phyloP scores from a whole-genome alignment of 1,140 invertebrate species.

The Andricus grossulariae region DNA sequence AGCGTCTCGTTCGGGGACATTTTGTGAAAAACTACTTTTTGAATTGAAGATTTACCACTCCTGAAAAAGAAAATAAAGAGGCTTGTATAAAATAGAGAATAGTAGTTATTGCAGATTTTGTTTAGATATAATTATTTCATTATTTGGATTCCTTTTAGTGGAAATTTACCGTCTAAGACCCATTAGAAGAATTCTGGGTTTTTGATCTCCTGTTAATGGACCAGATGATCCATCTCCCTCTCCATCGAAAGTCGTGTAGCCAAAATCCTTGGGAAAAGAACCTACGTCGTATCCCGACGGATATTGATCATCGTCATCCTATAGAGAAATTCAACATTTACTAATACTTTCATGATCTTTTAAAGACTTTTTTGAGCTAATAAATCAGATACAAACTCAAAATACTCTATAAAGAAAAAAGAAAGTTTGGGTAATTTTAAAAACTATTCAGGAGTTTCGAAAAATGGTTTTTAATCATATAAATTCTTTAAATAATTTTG shows the following conservation, averaged over 20 bases:
- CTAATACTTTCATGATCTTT: too few species aligned
- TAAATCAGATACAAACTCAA: too few species aligned
- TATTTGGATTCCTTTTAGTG: neutral
- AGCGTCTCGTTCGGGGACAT: slow-evolving; percentile 99
- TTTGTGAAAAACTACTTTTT: slow-evolving; percentile 99
- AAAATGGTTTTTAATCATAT: too few species aligned
- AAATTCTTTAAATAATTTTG: too few species aligned
- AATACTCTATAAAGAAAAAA: too few species aligned
- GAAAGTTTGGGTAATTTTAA: too few species aligned
- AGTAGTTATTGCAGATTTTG: slow-evolving; percentile 6
- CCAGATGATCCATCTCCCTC: slow-evolving; percentile 81
- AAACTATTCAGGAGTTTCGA: too few species aligned
- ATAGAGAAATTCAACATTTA: slow-evolving; percentile 1
- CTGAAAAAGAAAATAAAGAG: slow-evolving; percentile 76
- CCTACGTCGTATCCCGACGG: slow-evolving; percentile 81
- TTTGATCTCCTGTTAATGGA: slow-evolving; percentile 82
- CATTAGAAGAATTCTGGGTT: slow-evolving; percentile 96
- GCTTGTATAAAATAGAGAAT: slow-evolving; percentile 24
- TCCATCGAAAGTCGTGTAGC: slow-evolving; percentile 90
- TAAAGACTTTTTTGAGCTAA: too few species aligned
- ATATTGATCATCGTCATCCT: slow-evolving; percentile 75
- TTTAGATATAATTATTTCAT: neutral
- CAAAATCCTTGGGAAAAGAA: slow-evolving; percentile 95
- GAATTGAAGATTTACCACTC: slow-evolving; percentile 99
- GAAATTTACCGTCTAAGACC: slow-evolving; percentile 88